These are phyloP conservation scores for Centropristis striata DNA, from an alignment of 2,113 vertebrate species.

Conservation along the genomic window DNA sequence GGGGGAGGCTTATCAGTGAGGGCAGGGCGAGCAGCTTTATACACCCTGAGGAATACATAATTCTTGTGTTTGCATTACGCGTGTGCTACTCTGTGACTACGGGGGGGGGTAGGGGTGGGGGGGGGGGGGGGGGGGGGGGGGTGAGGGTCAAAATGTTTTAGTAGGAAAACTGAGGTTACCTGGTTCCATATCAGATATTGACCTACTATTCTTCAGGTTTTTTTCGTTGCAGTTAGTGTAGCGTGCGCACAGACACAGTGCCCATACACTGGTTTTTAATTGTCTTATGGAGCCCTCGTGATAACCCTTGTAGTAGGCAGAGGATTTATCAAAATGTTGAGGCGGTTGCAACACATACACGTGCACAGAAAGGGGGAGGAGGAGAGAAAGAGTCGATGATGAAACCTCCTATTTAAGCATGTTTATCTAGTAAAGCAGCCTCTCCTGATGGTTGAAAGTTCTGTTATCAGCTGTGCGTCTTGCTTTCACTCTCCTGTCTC, in stretches of 20 bases:
- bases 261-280: constrained; percentile 55
- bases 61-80: constrained; percentile 68
- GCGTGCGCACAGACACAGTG: neutral
- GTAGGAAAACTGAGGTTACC: constrained; percentile 56
- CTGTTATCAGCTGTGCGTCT: constrained; percentile 60
- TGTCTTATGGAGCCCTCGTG: constrained; percentile 48
- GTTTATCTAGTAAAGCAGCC: constrained; percentile 51
- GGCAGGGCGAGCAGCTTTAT: constrained; percentile 53
- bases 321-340: constrained; percentile 42
- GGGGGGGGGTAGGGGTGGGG: constrained; percentile 51
- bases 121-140: constrained; percentile 44
- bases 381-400: neutral
- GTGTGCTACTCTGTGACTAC: constrained; percentile 42
- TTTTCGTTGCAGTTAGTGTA: neutral
- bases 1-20: constrained; percentile 56
- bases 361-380: neutral
- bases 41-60: constrained; percentile 66
- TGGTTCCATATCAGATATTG: constrained; percentile 46
- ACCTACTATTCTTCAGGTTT: constrained; percentile 22
- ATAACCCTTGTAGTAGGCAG: constrained; percentile 49
- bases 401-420: constrained; percentile 34
- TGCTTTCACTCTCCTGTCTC: constrained; percentile 52
- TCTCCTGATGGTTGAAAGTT: constrained; percentile 31
- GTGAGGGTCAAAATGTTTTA: constrained; percentile 63
- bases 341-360: constrained; percentile 23